Conservation (phyloP, 2,797 vertebrate genomes). For the Mycteria americana region DNA sequence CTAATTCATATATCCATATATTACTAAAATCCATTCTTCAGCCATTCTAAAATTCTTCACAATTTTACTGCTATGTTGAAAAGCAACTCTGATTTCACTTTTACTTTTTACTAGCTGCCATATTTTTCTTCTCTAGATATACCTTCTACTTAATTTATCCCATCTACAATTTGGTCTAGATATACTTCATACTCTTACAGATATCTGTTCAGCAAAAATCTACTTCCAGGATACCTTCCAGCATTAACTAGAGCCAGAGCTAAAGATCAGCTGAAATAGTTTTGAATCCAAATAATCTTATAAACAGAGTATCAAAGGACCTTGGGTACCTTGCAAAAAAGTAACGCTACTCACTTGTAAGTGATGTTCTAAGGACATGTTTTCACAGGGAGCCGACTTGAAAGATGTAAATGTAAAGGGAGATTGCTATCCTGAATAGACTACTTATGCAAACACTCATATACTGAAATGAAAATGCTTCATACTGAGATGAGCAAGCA, state of each 20-base stretch:
- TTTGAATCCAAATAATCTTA: background rate
- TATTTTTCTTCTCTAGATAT: background rate
- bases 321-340: background rate
- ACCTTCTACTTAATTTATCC: background rate
- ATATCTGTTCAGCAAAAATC: background rate
- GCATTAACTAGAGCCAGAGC: background rate
- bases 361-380: background rate
- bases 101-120: background rate
- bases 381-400: background rate
- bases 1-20: background rate
- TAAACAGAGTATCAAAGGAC: background rate
- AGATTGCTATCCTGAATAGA: background rate
- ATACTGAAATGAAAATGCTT: background rate
- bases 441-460: background rate
- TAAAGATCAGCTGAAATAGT: background rate
- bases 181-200: background rate
- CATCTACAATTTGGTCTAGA: background rate
- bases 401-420: background rate
- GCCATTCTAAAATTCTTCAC: too few species aligned
- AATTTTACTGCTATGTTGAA: background rate
- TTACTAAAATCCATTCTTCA: background rate
- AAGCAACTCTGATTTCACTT: background rate
- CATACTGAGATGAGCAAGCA: background rate
- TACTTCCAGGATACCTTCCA: background rate
- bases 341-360: background rate